These are phyloP conservation scores for Oxygymnocypris stewartii DNA, from an alignment of 2,113 vertebrate species.

Conservation along the genomic window DNA sequence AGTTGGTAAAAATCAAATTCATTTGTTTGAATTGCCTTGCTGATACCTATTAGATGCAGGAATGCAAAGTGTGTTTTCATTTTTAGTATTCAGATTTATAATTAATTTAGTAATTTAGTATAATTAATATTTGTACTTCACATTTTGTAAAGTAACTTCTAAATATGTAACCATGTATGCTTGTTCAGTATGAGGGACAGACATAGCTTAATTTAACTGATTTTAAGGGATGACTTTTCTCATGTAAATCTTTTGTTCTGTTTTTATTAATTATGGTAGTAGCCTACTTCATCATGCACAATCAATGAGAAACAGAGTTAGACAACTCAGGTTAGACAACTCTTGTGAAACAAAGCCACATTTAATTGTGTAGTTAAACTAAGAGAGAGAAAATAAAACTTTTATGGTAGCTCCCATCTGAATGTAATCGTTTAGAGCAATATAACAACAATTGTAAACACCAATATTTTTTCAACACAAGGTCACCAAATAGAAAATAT, in stretches of 20 bases:
- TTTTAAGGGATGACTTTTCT: neutral
- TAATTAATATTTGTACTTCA: too few relatives aligned
- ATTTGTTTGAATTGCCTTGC: neutral
- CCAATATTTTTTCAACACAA: constrained; percentile 4
- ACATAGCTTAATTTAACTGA: neutral
- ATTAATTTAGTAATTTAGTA: too few relatives aligned
- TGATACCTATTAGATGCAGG: neutral
- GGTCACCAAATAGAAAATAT: constrained; percentile 36
- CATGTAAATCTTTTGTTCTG: neutral
- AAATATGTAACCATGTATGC: neutral
- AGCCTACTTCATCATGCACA: neutral
- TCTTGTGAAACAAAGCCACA: constrained; percentile 11
- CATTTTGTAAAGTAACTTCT: neutral
- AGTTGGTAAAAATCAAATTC: neutral
- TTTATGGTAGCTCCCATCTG: neutral
- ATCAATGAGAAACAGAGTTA: constrained; percentile 2
- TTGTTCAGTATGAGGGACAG: neutral
- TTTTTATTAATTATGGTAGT: neutral
- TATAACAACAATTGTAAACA: constrained; percentile 3
- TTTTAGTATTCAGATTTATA: neutral
- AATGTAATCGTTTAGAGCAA: neutral
- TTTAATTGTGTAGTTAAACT: constrained; percentile 7
- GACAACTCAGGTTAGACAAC: constrained; percentile 6
- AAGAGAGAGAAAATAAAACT: neutral
- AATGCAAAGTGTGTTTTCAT: neutral